phyloP scores from a whole-genome alignment of 2,888 invertebrate genomes.

The Toxonevra muliebris region DNA sequence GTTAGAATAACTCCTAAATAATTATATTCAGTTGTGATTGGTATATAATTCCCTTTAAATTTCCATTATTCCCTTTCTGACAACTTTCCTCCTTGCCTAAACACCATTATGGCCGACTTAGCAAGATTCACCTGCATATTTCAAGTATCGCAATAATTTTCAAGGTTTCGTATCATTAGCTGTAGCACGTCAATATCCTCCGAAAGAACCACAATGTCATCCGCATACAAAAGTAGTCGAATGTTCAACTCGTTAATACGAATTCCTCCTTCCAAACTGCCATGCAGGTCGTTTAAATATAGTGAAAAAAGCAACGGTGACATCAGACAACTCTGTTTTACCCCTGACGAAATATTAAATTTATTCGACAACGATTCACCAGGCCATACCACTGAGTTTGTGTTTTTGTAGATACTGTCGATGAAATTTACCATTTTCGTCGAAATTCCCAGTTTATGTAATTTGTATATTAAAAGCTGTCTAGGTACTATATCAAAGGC shows the following conservation, averaged over 20 bases:
- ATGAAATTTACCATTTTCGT: not conserved
- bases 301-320: constrained; percentile 1
- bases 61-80: not conserved
- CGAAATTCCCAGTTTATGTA: not conserved
- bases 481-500: not conserved
- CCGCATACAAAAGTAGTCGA: too few relatives aligned
- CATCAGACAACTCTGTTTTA: not conserved
- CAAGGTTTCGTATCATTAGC: too few relatives aligned
- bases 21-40: not conserved
- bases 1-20: not conserved
- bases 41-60: not conserved
- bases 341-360: not conserved
- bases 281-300: too few relatives aligned
- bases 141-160: too few relatives aligned
- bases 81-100: too few relatives aligned
- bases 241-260: not conserved
- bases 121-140: too few relatives aligned
- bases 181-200: too few relatives aligned
- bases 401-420: not conserved
- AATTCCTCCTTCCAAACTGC: constrained; percentile 1
- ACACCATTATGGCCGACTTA: too few relatives aligned
- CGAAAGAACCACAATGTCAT: too few relatives aligned
- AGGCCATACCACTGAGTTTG: constrained; percentile 1
- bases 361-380: not conserved
- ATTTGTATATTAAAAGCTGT: not conserved